Conservation (phyloP, 2,797 vertebrate species). For the Coracias cyanogaster region DNA sequence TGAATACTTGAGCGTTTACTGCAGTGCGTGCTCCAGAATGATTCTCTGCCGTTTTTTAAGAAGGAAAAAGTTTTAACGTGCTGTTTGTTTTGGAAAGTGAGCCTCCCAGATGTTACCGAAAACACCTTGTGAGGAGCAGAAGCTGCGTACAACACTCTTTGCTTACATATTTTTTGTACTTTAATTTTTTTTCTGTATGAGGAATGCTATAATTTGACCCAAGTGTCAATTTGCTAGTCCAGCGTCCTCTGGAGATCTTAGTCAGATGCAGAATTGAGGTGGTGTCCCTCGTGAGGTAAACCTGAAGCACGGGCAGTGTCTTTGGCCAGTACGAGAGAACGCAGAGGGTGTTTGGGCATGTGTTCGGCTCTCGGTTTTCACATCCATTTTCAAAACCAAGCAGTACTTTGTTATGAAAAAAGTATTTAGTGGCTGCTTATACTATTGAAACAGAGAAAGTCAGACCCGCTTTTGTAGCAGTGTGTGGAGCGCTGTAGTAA, state of each 20-base stretch:
- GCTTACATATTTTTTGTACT: neutral
- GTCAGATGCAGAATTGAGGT: neutral
- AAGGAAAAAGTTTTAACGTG: rapidly evolving
- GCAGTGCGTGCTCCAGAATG: rapidly evolving
- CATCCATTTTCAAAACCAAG: neutral
- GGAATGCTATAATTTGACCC: neutral
- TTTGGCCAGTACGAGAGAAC: rapidly evolving
- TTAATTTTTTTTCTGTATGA: neutral
- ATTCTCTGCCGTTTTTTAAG: rapidly evolving
- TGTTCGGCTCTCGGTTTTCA: neutral
- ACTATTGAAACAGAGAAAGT: neutral
- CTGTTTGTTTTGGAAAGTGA: rapidly evolving
- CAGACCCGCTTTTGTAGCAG: neutral
- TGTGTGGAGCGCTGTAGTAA: neutral
- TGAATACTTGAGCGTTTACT: rapidly evolving
- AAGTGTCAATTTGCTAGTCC: neutral
- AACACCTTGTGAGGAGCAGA: neutral
- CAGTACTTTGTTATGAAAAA: neutral
- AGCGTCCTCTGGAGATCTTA: neutral
- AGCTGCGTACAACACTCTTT: rapidly evolving
- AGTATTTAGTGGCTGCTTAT: rapidly evolving
- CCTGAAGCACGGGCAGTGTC: neutral
- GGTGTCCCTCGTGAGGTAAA: rapidly evolving
- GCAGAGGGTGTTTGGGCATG: neutral
- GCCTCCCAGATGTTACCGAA: rapidly evolving